Evolutionary conservation across 2,113 vertebrate species (phyloP).

Genomic region (Syngnathus floridae): DNA sequence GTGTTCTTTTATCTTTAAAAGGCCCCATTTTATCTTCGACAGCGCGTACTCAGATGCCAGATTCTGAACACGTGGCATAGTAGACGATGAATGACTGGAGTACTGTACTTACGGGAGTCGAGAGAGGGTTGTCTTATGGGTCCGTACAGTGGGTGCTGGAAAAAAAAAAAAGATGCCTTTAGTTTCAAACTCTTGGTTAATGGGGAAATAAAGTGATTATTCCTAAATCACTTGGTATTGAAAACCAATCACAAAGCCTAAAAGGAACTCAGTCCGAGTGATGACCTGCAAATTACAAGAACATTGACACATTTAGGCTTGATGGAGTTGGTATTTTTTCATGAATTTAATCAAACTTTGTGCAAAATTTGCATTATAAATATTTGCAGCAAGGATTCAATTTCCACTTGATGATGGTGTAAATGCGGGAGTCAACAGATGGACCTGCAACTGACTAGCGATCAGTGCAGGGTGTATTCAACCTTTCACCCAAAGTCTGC

Average conservation of each 20-base stretch:
- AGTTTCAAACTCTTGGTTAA: neutral
- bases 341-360: neutral
- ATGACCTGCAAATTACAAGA: neutral
- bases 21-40: constrained; percentile 40
- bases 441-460: neutral
- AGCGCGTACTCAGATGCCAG: constrained; percentile 49
- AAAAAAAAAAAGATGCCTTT: neutral
- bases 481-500: neutral
- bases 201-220: neutral
- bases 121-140: neutral
- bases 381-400: neutral
- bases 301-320: neutral
- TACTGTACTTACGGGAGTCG: constrained; percentile 13
- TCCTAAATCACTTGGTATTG: neutral
- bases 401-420: neutral
- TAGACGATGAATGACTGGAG: constrained; percentile 27
- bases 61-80: constrained; percentile 48
- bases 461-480: neutral
- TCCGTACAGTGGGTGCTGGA: neutral
- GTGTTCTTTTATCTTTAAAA: constrained; percentile 57
- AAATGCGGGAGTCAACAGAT: neutral
- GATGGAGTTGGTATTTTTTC: neutral
- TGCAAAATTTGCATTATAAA: neutral
- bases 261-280: neutral
- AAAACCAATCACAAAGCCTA: neutral